These are phyloP conservation scores for Melanogrammus aeglefinus DNA, from an alignment of 2,797 vertebrate species.

Conservation along the genomic window DNA sequence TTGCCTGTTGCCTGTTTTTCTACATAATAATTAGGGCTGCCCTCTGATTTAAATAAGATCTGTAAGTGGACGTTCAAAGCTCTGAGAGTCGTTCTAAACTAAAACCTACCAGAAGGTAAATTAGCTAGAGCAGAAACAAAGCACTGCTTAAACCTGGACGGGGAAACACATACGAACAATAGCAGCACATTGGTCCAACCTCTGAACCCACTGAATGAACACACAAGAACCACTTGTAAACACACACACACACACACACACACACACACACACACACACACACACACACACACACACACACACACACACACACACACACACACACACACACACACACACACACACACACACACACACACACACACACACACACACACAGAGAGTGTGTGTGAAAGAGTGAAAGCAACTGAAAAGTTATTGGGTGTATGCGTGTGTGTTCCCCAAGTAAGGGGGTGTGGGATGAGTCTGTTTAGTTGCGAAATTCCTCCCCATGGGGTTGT, in stretches of 20 bases:
- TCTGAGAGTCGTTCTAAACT: slow-evolving; percentile 23
- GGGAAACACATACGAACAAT: not conserved
- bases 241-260: not conserved
- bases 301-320: no score
- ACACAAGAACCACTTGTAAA: not conserved
- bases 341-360: no score
- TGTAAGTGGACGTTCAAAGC: slow-evolving; percentile 39
- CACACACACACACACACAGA: no score
- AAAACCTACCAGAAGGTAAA: slow-evolving; percentile 25
- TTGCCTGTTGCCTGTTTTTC: slow-evolving; percentile 57
- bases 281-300: no score
- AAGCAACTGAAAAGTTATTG: not conserved
- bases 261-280: not conserved
- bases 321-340: no score
- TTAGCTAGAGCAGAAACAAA: slow-evolving; percentile 19
- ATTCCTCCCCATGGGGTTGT: slow-evolving; percentile 51
- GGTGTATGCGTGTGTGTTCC: slow-evolving; percentile 31
- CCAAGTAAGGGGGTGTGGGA: slow-evolving; percentile 38
- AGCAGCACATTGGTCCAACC: not conserved
- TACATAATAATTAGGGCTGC: slow-evolving; percentile 65
- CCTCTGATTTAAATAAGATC: slow-evolving; percentile 60
- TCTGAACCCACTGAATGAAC: slow-evolving; percentile 1
- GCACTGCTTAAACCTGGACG: not conserved
- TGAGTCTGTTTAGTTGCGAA: slow-evolving; percentile 43
- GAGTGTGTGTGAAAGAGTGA: no score